These are phyloP conservation scores for Saimiri boliviensis DNA, from an alignment of 2,113 vertebrate genomes.

Conservation along the genomic window DNA sequence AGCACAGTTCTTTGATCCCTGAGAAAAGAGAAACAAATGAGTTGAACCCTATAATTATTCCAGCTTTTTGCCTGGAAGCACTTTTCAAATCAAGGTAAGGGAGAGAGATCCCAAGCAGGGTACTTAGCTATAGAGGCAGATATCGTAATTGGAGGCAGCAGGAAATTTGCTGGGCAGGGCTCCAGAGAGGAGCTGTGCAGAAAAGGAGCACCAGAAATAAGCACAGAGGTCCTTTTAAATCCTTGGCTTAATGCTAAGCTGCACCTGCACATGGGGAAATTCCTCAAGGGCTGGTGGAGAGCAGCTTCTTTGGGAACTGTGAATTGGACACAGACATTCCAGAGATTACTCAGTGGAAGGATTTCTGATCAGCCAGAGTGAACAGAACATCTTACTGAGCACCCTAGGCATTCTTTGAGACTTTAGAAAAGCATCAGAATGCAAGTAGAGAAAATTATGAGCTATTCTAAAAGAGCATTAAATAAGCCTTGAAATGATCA, in stretches of 20 bases:
- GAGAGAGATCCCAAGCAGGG: slow-evolving; percentile 30
- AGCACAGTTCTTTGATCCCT: slow-evolving; percentile 37
- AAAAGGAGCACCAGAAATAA: slow-evolving; percentile 20
- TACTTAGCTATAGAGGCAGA: slow-evolving; percentile 42
- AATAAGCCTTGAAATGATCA: background rate
- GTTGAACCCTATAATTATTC: slow-evolving; percentile 56
- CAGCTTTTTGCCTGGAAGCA: slow-evolving; percentile 56
- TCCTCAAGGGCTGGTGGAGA: background rate
- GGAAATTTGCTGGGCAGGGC: slow-evolving; percentile 51
- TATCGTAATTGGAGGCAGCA: slow-evolving; percentile 56
- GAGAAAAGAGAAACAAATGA: slow-evolving; percentile 57
- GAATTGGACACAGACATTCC: background rate
- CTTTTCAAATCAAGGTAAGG: slow-evolving; percentile 58
- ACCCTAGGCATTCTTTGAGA: background rate
- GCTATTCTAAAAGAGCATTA: background rate
- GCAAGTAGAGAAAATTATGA: background rate
- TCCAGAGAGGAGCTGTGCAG: slow-evolving; percentile 39
- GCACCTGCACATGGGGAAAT: background rate
- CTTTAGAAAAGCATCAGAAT: background rate
- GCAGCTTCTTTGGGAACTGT: background rate
- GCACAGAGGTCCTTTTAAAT: slow-evolving; percentile 26
- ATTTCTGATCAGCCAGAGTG: background rate
- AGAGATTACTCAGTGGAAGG: background rate
- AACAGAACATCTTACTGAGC: background rate
- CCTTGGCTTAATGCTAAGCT: background rate